These are phyloP conservation scores for Trematomus bernacchii DNA, from an alignment of 2,797 vertebrate genomes.

Conservation along the genomic window DNA sequence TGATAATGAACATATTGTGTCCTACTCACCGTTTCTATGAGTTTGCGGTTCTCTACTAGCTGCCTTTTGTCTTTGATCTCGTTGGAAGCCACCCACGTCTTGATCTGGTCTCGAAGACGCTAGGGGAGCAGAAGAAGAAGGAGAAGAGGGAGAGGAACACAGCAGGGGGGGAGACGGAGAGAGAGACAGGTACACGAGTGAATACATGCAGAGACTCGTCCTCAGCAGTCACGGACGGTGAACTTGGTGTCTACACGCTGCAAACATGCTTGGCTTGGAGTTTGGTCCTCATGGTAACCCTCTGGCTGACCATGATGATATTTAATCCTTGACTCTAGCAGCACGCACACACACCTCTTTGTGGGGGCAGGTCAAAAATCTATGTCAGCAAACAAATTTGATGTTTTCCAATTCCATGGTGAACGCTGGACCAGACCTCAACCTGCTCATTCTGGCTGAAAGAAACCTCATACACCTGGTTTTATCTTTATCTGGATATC, in stretches of 20 bases:
- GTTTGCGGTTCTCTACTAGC: slow-evolving; percentile 95
- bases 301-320: slow-evolving; percentile 56
- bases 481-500: no score
- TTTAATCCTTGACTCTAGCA: slow-evolving; percentile 36
- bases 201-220: slow-evolving; percentile 59
- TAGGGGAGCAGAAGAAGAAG: slow-evolving; percentile 66
- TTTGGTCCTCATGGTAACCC: slow-evolving; percentile 68
- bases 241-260: slow-evolving; percentile 31
- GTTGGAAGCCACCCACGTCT: slow-evolving; percentile 96
- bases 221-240: slow-evolving; percentile 59
- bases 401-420: slow-evolving; percentile 1
- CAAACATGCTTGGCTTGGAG: slow-evolving; percentile 65
- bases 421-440: neutral
- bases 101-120: slow-evolving; percentile 97
- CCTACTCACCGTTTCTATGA: slow-evolving; percentile 92
- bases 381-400: slow-evolving; percentile 23
- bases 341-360: neutral
- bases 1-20: slow-evolving; percentile 10
- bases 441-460: no score
- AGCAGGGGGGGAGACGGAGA: neutral
- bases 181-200: slow-evolving; percentile 36
- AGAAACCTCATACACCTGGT: no score
- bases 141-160: neutral
- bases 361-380: slow-evolving; percentile 6
- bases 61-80: slow-evolving; percentile 98